These are phyloP conservation scores for Ophraella communa DNA, from an alignment of 2,888 invertebrate genomes.

Conservation along the genomic window DNA sequence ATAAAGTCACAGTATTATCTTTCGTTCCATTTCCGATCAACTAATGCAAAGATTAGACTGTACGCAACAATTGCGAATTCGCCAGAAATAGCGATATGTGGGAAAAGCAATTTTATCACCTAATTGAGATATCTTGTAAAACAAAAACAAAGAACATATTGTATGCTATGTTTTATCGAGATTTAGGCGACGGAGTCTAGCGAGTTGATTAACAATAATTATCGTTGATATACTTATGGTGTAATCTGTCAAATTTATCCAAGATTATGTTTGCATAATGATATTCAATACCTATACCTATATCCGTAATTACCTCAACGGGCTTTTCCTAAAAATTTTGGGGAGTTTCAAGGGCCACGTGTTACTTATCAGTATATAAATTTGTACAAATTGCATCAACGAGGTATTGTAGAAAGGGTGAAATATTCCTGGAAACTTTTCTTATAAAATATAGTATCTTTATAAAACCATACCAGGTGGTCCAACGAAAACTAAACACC, in stretches of 20 bases:
- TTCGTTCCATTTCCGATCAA: too few relatives aligned
- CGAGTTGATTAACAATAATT: slow-evolving; percentile 7
- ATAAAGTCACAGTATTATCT: background rate
- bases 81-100: background rate
- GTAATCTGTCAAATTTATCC: slow-evolving; percentile 9
- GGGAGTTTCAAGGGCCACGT: too few relatives aligned
- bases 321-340: background rate
- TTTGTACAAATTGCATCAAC: too few relatives aligned
- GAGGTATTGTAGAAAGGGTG: too few relatives aligned
- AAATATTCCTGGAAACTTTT: too few relatives aligned
- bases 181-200: background rate
- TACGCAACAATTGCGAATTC: background rate
- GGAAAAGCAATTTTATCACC: slow-evolving; percentile 7
- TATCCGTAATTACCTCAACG: background rate
- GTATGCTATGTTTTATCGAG: background rate
- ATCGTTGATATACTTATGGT: background rate
- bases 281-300: background rate
- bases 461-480: too few relatives aligned
- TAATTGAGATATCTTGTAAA: slow-evolving; percentile 21
- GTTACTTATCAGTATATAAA: too few relatives aligned
- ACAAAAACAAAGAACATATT: slow-evolving; percentile 23
- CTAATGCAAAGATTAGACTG: background rate
- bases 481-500: too few relatives aligned
- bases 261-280: background rate
- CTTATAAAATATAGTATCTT: too few relatives aligned